Conservation (phyloP, 1,140 invertebrate species). For the Drosophila subpulchrella region DNA sequence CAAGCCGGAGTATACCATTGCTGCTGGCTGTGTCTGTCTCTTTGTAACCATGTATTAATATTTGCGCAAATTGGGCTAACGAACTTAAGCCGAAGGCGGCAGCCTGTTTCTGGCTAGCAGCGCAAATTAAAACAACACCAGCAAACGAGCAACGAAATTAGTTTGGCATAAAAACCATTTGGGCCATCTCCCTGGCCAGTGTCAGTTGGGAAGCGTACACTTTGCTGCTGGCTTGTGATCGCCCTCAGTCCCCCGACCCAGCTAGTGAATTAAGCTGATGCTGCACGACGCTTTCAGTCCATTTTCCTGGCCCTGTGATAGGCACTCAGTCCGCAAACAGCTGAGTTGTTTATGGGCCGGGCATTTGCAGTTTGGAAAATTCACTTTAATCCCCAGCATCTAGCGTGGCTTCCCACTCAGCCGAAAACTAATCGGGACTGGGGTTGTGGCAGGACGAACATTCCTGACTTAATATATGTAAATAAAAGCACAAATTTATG, state of each 20-base stretch:
- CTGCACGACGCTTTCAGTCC: conserved; percentile 54
- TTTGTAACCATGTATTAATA: conserved; percentile 80
- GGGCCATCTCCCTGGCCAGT: not conserved
- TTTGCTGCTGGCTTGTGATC: conserved; percentile 4
- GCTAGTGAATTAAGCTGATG: conserved; percentile 74
- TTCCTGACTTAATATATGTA: conserved; percentile 66
- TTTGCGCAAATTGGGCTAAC: conserved; percentile 79
- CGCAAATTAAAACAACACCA: conserved; percentile 78
- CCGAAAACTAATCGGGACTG: conserved; percentile 7
- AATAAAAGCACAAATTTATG: conserved; percentile 78
- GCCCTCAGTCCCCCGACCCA: conserved; percentile 28
- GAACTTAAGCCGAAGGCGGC: conserved; percentile 69
- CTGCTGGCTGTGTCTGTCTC: conserved; percentile 33
- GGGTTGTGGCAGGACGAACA: conserved; percentile 6
- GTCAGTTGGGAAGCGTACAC: conserved; percentile 1
- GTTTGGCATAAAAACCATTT: conserved; percentile 75
- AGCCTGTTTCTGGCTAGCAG: conserved; percentile 49
- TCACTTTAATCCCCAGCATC: conserved; percentile 45
- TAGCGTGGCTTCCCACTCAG: not conserved
- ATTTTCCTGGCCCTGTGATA: conserved; percentile 31
- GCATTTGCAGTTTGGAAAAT: conserved; percentile 43
- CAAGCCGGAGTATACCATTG: conserved; percentile 11
- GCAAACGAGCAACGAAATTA: conserved; percentile 78
- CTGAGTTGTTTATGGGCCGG: conserved; percentile 68
- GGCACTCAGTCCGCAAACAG: conserved; percentile 22